Evolutionary conservation across 2,113 vertebrate genomes (phyloP).

Genomic region (Clarias magur): DNA sequence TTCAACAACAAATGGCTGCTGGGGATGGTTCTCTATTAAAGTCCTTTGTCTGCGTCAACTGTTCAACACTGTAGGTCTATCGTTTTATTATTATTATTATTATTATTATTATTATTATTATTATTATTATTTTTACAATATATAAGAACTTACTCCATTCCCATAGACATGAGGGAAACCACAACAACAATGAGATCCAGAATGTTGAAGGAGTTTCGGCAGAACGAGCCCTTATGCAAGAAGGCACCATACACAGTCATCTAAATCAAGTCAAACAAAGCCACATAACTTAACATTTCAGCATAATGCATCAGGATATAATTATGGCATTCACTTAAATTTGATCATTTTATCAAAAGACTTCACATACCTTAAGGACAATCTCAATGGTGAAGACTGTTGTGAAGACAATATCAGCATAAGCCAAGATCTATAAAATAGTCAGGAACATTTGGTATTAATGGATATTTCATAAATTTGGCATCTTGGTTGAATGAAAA

Average conservation of each 20-base stretch:
- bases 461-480: background rate
- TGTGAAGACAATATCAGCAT: slow-evolving; percentile 94
- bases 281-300: background rate
- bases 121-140: background rate
- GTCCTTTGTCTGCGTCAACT: background rate
- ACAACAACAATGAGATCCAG: slow-evolving; percentile 92
- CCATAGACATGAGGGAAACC: slow-evolving; percentile 94
- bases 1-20: background rate
- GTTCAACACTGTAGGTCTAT: background rate
- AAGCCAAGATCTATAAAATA: slow-evolving; percentile 81
- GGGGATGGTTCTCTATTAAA: background rate
- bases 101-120: background rate
- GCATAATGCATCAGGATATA: background rate
- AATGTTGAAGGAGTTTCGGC: slow-evolving; percentile 97
- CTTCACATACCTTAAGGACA: slow-evolving; percentile 83
- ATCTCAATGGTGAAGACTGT: slow-evolving; percentile 97
- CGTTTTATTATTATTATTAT: background rate
- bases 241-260: slow-evolving; percentile 95
- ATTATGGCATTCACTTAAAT: background rate
- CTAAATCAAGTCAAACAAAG: slow-evolving; percentile 64
- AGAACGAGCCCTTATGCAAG: slow-evolving; percentile 96
- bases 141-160: slow-evolving; percentile 83
- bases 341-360: background rate
- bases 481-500: background rate
- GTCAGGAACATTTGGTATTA: background rate